Percentiles rank a stretch among this genome's conserved stretches.
phyloP scores from a whole-genome alignment of 2,113 vertebrate genomes.

The Chloebia gouldiae region DNA sequence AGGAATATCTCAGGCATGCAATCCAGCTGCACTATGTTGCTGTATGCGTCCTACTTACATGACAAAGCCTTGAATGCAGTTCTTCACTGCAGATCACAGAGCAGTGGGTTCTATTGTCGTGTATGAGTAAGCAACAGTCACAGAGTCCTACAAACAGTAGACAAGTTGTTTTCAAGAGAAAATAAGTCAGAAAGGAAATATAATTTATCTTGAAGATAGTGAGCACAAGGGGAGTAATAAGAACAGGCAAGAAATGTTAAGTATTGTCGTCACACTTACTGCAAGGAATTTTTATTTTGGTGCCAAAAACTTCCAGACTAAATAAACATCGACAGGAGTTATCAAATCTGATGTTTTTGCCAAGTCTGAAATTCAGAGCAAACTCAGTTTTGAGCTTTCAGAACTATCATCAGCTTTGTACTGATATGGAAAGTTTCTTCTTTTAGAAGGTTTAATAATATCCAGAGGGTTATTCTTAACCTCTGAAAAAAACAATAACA shows the following conservation, averaged over 20 bases:
- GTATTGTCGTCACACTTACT: not conserved
- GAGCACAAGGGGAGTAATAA: not conserved
- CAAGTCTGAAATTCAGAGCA: conserved; percentile 1
- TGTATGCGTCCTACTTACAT: not conserved
- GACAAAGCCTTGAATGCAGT: not conserved
- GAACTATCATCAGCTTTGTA: not conserved
- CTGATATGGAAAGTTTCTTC: not conserved
- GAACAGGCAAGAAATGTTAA: not conserved
- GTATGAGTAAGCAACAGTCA: not conserved
- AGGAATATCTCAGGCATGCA: not conserved
- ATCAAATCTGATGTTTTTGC: not conserved
- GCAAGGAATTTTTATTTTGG: not conserved
- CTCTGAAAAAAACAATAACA: not conserved
- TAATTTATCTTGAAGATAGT: not conserved
- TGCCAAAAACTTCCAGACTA: conserved; percentile 22
- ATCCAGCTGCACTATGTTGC: accelerated
- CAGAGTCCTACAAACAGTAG: not conserved
- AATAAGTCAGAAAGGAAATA: not conserved
- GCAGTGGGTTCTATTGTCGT: accelerated
- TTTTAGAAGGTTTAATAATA: not conserved
- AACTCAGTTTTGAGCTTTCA: not conserved
- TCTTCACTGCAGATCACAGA: not conserved
- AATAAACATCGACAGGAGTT: not conserved
- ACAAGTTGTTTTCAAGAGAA: not conserved
- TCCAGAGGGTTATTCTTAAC: not conserved